Conservation (phyloP, 2,888 invertebrate genomes). For the Mythimna ferrago region DNA sequence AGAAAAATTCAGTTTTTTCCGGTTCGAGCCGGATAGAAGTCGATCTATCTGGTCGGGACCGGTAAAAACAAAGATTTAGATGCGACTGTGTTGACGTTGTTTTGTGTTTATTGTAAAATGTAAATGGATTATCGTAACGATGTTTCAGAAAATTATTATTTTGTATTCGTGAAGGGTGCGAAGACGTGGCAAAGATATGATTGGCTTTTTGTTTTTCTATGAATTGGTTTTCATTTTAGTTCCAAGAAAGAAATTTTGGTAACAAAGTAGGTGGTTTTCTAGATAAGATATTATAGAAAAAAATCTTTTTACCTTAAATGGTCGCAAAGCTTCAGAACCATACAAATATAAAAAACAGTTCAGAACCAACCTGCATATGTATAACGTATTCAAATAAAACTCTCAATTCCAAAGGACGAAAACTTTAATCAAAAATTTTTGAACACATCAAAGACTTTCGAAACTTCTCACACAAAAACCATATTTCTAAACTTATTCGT, state of each 20-base stretch:
- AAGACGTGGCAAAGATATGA: slow-evolving; percentile 2
- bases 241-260: background rate
- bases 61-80: slow-evolving; percentile 57
- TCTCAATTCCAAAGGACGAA: slow-evolving; percentile 26
- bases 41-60: slow-evolving; percentile 57
- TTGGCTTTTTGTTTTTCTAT: background rate
- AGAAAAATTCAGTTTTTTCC: slow-evolving; percentile 75
- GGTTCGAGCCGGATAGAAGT: slow-evolving; percentile 49
- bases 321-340: background rate
- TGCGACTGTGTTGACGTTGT: slow-evolving; percentile 44
- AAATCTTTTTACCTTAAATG: background rate
- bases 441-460: slow-evolving; percentile 49
- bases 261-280: background rate
- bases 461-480: slow-evolving; percentile 61
- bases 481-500: slow-evolving; percentile 62
- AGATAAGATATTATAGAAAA: background rate
- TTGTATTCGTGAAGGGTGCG: slow-evolving; percentile 18
- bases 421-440: slow-evolving; percentile 55
- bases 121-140: slow-evolving; percentile 54
- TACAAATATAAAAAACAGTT: too few species aligned
- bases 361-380: background rate
- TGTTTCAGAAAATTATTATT: slow-evolving; percentile 49
- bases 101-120: slow-evolving; percentile 49
- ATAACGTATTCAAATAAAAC: slow-evolving; percentile 34
- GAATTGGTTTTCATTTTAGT: background rate